A percentile compares a stretch with the other conserved stretches of the same genome.
These are phyloP conservation scores for Noctilio leporinus DNA, from an alignment of 2,113 vertebrate genomes.

Conservation along the genomic window DNA sequence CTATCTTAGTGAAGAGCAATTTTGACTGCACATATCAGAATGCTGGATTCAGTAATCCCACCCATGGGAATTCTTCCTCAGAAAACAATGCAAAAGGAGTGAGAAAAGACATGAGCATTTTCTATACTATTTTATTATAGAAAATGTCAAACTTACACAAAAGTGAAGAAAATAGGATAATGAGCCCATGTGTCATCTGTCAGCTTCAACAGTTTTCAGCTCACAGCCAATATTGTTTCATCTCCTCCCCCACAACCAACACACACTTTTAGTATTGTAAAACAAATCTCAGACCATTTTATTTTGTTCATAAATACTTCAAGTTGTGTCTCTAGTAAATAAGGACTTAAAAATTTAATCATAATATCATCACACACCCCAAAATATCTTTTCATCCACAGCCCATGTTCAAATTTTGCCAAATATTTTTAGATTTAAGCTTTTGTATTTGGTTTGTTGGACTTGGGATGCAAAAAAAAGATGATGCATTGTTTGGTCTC, in stretches of 20 bases:
- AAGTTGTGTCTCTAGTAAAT: conserved; percentile 15
- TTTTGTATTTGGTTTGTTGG: neutral
- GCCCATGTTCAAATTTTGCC: neutral
- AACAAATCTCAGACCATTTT: neutral
- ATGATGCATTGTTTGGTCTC: fast-evolving
- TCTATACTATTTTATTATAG: neutral
- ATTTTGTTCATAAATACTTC: conserved; percentile 28
- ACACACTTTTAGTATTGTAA: neutral
- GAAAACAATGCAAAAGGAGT: neutral
- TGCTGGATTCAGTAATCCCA: neutral
- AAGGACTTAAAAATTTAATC: conserved; percentile 1
- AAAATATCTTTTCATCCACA: conserved; percentile 11
- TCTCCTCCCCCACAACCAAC: neutral
- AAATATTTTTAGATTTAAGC: neutral
- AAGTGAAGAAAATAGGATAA: neutral
- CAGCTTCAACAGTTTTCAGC: neutral
- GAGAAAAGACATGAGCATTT: neutral
- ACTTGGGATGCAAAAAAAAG: neutral
- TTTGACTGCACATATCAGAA: neutral
- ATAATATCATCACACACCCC: neutral
- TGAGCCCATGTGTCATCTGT: neutral
- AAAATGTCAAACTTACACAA: conserved; percentile 45
- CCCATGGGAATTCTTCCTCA: neutral
- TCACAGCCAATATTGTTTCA: neutral
- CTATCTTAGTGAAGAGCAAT: neutral